Evolutionary conservation across 2,113 vertebrate species (phyloP), one percentile per base, ranked within the genome.

Genomic region (Neopipo cinnamomea): DNA sequence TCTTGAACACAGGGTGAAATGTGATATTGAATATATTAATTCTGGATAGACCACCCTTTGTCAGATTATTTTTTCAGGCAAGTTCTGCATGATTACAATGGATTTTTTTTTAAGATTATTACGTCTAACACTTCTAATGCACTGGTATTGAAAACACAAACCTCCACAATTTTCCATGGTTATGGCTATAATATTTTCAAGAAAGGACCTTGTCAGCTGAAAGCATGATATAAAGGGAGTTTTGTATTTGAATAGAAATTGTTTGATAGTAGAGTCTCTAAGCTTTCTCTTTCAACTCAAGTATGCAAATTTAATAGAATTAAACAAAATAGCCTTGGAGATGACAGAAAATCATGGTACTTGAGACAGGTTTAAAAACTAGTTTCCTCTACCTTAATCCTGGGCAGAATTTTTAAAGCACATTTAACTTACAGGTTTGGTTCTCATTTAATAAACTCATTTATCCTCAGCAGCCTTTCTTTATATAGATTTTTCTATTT

Each of bases 401-500:
- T 72, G 18, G 61, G 35, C 14, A 88, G 50, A 86, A 91, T 49
- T 88, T 84, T 82, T 39, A 75, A 84, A 77, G 41, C 11, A n/a
- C 65, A 86, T 80, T 91, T 91, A 71, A 63, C n/a, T 90, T 90
- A 23, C 2, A 7, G 16, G 30, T 86, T 76, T 84, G 47, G 47
- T 10, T 79, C 68, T 66, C 10, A 75, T 76, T 85, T 92, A 15
- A 63, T 75, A 58, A 91, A 88, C 27, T 83, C 28, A 72, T 56
- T 79, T 92, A 88, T 35, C 58, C 44, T 59, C 24, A 37, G 61
- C 59, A 92, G 49, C 10, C n/a, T 88, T 91, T 88, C 56, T 91
- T 91, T 75, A 91, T 76, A 79, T 28, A 91, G 50, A 85, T 70
- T 81, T 81, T 33, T 88, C 55, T 91, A 7, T 61, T 96, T 88